phyloP scores from a whole-genome alignment of 2,797 vertebrate genomes.

The Cyprinella venusta region DNA sequence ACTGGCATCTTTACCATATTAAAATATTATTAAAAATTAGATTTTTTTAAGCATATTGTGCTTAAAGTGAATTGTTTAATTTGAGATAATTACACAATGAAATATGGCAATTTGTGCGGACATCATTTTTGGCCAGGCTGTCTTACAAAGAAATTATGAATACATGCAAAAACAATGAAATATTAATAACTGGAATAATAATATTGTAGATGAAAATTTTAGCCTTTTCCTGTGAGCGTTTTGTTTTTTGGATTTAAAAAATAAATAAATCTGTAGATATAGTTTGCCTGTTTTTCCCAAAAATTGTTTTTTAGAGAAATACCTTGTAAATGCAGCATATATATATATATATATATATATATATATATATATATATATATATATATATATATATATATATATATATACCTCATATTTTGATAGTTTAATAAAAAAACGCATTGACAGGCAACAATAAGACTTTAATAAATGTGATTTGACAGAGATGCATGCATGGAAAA shows the following conservation, averaged over 20 bases:
- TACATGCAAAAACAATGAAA: not conserved
- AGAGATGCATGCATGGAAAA: slow-evolving; percentile 9
- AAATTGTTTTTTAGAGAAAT: not conserved
- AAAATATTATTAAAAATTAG: not conserved
- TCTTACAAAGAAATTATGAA: not conserved
- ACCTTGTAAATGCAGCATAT: no score
- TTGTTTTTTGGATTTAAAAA: not conserved
- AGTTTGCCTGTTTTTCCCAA: not conserved
- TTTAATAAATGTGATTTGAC: not conserved
- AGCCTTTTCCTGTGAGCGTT: not conserved
- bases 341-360: no score
- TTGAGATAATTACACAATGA: not conserved
- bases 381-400: no score
- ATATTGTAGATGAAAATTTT: not conserved
- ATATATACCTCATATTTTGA: no score
- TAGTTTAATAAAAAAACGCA: not conserved
- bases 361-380: no score
- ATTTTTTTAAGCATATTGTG: not conserved
- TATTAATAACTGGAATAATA: not conserved
- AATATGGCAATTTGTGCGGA: not conserved
- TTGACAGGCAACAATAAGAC: not conserved
- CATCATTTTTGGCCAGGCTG: not conserved
- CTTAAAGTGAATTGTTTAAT: not conserved
- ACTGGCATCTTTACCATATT: not conserved
- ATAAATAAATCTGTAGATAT: not conserved